These are phyloP conservation scores for Pangasius mekongensis DNA, from an alignment of 2,797 vertebrate genomes.

Conservation along the genomic window DNA sequence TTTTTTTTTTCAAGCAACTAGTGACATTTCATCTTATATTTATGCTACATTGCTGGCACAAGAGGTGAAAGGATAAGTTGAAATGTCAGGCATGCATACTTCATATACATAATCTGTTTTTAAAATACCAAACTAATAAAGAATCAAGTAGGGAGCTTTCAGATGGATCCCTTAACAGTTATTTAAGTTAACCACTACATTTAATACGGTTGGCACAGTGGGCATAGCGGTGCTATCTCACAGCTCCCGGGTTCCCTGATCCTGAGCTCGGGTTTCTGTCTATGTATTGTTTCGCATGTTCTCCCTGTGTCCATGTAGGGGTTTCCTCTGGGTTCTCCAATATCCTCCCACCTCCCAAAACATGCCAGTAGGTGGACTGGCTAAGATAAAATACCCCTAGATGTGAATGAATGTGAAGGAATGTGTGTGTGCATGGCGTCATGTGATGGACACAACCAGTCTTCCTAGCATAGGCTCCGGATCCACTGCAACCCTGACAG, in stretches of 20 bases:
- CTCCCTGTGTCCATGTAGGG: not conserved
- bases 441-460: not conserved
- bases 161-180: not conserved
- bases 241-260: not conserved
- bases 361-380: not conserved
- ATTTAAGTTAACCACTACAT: not conserved
- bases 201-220: not conserved
- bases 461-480: not conserved
- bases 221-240: not conserved
- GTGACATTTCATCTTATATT: constrained; percentile 41
- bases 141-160: not conserved
- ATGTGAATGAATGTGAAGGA: not conserved
- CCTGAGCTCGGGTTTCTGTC: not conserved
- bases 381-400: not conserved
- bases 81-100: constrained; percentile 44
- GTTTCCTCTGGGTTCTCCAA: not conserved
- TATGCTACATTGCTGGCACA: constrained; percentile 41
- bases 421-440: not conserved
- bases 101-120: constrained; percentile 15
- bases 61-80: constrained; percentile 25
- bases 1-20: not conserved
- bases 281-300: not conserved
- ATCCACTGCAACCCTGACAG: constrained; percentile 2
- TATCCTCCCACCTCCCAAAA: not conserved
- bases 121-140: constrained; percentile 18